Conservation (phyloP, 1,140 invertebrate genomes). For the Leptoteleia sp. region DNA sequence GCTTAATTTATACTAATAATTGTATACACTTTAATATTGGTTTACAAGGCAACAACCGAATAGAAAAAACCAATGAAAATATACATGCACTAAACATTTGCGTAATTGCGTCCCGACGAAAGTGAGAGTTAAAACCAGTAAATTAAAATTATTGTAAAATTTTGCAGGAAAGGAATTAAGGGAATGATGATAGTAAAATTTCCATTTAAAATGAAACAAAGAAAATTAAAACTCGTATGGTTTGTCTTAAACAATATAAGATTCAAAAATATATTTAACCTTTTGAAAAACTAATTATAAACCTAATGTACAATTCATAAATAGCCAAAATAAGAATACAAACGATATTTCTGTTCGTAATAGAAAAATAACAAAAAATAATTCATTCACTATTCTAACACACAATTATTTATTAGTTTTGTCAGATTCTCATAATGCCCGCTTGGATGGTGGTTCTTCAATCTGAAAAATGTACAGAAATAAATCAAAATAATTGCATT, state of each 20-base stretch:
- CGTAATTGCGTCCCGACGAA: constrained; percentile 48
- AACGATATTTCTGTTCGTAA: constrained; percentile 18
- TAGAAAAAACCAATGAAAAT: too few species aligned
- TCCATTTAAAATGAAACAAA: constrained; percentile 18
- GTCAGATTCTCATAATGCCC: constrained; percentile 78
- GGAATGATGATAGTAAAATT: constrained; percentile 25
- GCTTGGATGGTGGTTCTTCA: constrained; percentile 79
- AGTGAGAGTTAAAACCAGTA: constrained; percentile 46
- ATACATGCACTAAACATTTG: too few species aligned
- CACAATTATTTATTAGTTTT: constrained; percentile 79
- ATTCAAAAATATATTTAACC: constrained; percentile 23
- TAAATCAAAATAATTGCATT: too few species aligned
- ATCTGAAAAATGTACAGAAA: constrained; percentile 78
- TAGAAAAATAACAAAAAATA: constrained; percentile 25
- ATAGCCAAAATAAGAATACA: constrained; percentile 1
- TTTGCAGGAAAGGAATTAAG: constrained; percentile 2
- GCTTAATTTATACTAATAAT: too few species aligned
- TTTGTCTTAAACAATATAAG: neutral
- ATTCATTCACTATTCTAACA: constrained; percentile 63
- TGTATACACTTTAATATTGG: too few species aligned
- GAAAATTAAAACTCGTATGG: constrained; percentile 5
- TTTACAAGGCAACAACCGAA: too few species aligned
- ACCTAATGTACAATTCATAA: constrained; percentile 11
- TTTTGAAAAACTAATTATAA: constrained; percentile 28
- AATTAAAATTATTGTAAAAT: constrained; percentile 41